A percentile compares a stretch with the other conserved stretches of the same genome.
Conservation (phyloP, 2,113 vertebrate genomes). For the Lagopus leucura region DNA sequence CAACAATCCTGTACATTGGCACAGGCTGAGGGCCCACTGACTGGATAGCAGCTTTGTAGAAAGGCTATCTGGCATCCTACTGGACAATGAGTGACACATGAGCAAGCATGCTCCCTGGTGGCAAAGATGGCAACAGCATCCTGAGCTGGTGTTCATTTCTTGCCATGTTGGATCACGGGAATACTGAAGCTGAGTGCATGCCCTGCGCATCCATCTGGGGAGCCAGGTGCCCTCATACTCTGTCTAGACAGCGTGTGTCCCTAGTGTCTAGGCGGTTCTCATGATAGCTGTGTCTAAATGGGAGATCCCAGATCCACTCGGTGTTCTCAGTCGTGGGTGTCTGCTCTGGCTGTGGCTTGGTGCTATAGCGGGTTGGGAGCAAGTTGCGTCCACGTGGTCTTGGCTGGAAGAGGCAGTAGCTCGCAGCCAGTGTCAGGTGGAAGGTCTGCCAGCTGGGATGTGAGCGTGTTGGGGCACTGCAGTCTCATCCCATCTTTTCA, state of each 20-base stretch:
- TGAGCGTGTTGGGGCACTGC: neutral
- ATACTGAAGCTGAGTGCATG: rapidly evolving
- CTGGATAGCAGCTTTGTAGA: neutral
- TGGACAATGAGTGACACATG: too few species aligned
- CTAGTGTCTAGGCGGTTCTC: neutral
- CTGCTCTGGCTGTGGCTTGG: neutral
- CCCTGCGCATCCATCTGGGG: rapidly evolving
- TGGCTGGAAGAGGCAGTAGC: neutral
- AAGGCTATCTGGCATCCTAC: too few species aligned
- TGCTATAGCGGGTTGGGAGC: neutral
- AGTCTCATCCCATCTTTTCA: neutral
- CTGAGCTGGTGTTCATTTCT: neutral
- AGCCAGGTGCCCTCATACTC: rapidly evolving
- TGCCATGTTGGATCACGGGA: rapidly evolving
- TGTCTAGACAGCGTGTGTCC: neutral
- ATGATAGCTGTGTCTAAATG: neutral
- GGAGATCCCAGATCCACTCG: neutral
- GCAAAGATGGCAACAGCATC: neutral
- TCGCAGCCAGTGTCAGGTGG: rapidly evolving
- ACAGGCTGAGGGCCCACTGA: neutral
- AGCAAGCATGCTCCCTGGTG: neutral
- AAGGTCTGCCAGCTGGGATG: neutral
- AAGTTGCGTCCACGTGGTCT: neutral
- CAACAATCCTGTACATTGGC: rapidly evolving
- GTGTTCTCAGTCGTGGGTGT: neutral